phyloP scores from a whole-genome alignment of 2,888 invertebrate species.

The Euzetes globulus region DNA sequence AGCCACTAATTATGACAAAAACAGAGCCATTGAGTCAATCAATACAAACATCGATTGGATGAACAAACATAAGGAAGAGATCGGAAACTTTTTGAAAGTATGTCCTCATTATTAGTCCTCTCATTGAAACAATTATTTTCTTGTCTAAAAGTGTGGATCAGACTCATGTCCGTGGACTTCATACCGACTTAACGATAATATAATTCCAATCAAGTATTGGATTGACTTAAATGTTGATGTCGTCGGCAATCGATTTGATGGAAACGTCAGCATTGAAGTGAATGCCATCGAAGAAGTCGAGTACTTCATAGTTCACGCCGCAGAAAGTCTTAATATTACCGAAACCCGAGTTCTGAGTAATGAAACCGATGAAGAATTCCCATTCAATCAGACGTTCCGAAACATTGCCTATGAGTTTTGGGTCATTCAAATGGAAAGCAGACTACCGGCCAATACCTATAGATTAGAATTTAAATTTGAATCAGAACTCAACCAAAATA shows the following conservation, averaged over 20 bases:
- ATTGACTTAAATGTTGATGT: conserved; percentile 20
- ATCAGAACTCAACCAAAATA: conserved; percentile 24
- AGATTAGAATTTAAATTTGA: conserved; percentile 24
- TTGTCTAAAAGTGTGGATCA: conserved; percentile 9
- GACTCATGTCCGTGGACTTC: conserved; percentile 31
- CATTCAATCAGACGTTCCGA: conserved; percentile 37
- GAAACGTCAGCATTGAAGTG: conserved; percentile 12
- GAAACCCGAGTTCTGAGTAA: background rate
- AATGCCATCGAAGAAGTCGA: background rate
- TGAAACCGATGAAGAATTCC: background rate
- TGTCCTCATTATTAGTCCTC: background rate
- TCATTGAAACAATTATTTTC: background rate
- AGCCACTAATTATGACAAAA: conserved; percentile 13
- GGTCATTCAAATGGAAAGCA: conserved; percentile 10
- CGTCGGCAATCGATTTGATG: conserved; percentile 17
- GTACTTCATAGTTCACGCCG: conserved; percentile 30
- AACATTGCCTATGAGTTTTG: conserved; percentile 32
- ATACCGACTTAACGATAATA: conserved; percentile 26
- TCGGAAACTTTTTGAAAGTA: conserved; percentile 28
- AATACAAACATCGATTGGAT: conserved; percentile 33
- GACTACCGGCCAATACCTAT: conserved; percentile 32
- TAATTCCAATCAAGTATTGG: conserved; percentile 20
- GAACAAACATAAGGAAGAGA: conserved; percentile 3
- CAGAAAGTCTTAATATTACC: conserved; percentile 24
- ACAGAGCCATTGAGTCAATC: conserved; percentile 22